Percentiles rank a stretch among this genome's conserved stretches.
Evolutionary conservation across 64 coral and sea anemone genomes (phyloP).

Genomic region (Trachythela sp.): DNA sequence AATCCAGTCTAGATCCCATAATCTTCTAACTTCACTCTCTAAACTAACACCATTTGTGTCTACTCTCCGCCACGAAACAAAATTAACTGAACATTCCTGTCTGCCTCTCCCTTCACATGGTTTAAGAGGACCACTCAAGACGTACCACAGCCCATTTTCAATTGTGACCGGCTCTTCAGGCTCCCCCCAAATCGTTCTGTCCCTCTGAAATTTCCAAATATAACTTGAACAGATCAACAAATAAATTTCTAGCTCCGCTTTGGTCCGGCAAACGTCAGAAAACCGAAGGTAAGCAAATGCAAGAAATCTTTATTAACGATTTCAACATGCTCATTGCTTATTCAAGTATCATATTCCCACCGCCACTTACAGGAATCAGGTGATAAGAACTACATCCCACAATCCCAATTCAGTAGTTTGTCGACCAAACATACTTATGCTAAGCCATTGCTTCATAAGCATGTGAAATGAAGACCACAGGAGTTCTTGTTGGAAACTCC

Average conservation of each 20-base stretch:
- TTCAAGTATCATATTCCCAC: not conserved
- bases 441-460: not conserved
- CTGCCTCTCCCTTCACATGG: not conserved
- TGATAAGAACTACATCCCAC: not conserved
- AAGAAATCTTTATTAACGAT: no score
- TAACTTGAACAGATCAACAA: not conserved
- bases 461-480: not conserved
- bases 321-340: constrained; percentile 8
- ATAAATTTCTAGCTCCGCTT: not conserved
- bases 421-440: not conserved
- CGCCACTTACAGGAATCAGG: not conserved
- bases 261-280: not conserved
- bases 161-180: not conserved
- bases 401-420: not conserved
- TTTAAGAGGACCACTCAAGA: not conserved
- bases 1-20: not conserved
- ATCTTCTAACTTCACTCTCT: no score
- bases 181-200: no score
- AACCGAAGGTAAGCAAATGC: not conserved
- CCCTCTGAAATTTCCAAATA: no score
- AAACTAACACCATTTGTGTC: no score
- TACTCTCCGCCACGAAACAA: no score
- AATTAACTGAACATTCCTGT: no score
- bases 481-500: no score
- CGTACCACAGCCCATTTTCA: not conserved